Conservation (phyloP, 2,797 vertebrate species). For the Sebastes goodei region DNA sequence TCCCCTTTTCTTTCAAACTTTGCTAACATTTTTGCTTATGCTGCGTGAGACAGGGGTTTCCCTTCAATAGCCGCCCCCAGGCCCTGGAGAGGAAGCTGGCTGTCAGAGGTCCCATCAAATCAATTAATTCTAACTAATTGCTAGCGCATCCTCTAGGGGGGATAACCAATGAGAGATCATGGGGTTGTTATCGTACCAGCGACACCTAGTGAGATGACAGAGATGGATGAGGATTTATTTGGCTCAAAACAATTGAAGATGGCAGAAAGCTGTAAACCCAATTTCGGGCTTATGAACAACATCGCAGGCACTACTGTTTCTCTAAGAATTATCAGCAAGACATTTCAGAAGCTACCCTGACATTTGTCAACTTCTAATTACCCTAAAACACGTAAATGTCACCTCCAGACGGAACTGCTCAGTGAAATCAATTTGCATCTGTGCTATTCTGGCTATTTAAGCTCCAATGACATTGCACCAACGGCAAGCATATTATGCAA, state of each 20-base stretch:
- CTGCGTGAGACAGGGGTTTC: not conserved
- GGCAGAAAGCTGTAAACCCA: not conserved
- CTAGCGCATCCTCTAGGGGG: not conserved
- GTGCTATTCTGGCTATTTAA: slow-evolving; percentile 23
- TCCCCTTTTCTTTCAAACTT: not conserved
- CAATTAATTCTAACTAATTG: not conserved
- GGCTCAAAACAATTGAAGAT: not conserved
- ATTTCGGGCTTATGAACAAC: not conserved
- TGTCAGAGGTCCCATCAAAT: not conserved
- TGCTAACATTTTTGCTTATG: not conserved
- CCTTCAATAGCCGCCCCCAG: not conserved
- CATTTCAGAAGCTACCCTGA: slow-evolving; percentile 10
- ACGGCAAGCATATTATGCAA: slow-evolving; percentile 29
- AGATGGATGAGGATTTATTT: not conserved
- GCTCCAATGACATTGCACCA: slow-evolving; percentile 43
- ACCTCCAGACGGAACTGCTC: slow-evolving; percentile 33
- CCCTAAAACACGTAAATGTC: slow-evolving; percentile 46
- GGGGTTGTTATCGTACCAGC: not conserved
- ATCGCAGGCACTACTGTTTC: not conserved
- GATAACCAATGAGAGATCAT: not conserved
- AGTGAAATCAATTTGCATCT: slow-evolving; percentile 39
- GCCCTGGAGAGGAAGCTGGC: not conserved
- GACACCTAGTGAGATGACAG: not conserved
- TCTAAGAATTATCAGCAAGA: not conserved
- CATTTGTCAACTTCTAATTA: slow-evolving; percentile 24